These are phyloP conservation scores for Tiaroga cobitis DNA, from an alignment of 2,797 vertebrate species.

Conservation along the genomic window DNA sequence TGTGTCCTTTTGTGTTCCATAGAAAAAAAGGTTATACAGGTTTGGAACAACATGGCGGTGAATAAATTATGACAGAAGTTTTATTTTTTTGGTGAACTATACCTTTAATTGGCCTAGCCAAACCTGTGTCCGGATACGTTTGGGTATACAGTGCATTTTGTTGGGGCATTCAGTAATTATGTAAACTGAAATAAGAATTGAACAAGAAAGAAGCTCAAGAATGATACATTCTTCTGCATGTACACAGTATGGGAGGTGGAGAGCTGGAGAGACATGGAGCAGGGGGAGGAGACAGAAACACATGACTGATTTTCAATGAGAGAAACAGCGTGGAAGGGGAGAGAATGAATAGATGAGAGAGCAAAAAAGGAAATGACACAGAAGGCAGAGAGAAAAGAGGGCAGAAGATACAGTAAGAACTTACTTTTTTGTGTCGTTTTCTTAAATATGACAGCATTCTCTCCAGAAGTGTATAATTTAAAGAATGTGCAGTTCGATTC, in stretches of 20 bases:
- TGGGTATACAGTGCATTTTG: neutral
- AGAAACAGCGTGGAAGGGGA: conserved; percentile 2
- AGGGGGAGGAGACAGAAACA: conserved; percentile 1
- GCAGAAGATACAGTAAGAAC: conserved; percentile 49
- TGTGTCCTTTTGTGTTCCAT: neutral
- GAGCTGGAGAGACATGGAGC: neutral
- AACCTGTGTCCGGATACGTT: neutral
- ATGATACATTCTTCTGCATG: neutral
- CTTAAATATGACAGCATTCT: conserved; percentile 88
- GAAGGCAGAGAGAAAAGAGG: neutral
- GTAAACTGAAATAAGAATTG: neutral
- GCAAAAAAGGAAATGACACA: neutral
- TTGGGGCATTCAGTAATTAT: neutral
- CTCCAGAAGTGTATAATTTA: conserved; percentile 91
- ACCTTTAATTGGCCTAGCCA: neutral
- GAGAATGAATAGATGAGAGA: neutral
- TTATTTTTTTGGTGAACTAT: neutral
- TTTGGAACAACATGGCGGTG: neutral
- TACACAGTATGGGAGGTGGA: neutral
- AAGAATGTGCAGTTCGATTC: conserved; percentile 92
- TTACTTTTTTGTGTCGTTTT: conserved; percentile 88
- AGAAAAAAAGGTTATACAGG: neutral
- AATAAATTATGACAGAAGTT: neutral
- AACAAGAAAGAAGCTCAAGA: neutral
- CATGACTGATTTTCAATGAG: conserved; percentile 27